These are phyloP conservation scores for Ondatra zibethicus DNA, from an alignment of 2,113 vertebrate genomes.

Conservation along the genomic window DNA sequence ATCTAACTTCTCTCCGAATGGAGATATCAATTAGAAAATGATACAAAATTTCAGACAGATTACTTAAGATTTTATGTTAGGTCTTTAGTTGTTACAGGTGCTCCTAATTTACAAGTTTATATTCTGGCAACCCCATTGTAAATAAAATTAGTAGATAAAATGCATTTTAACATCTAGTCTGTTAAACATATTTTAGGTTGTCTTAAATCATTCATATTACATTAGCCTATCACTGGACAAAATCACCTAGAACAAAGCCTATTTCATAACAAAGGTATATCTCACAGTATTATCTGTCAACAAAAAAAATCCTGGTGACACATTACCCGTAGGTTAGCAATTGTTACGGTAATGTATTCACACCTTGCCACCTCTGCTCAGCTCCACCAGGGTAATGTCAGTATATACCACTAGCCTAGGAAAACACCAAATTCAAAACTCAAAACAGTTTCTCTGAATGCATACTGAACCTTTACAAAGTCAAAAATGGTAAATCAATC, in stretches of 20 bases:
- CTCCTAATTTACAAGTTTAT: not conserved
- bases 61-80: not conserved
- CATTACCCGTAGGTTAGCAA: not conserved
- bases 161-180: not conserved
- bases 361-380: not conserved
- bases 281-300: not conserved
- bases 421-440: constrained; percentile 2
- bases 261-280: not conserved
- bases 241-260: not conserved
- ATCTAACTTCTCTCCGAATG: constrained; percentile 21
- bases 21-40: constrained; percentile 5
- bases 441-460: not conserved
- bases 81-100: constrained; percentile 4
- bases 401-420: not conserved
- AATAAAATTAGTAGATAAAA: not conserved
- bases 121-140: not conserved
- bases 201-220: not conserved
- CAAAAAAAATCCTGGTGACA: not conserved
- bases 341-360: not conserved
- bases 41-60: not conserved
- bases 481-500: not conserved
- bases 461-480: not conserved
- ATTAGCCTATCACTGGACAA: not conserved
- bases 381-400: not conserved
- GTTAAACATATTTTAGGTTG: not conserved